Evolutionary conservation across 2,113 vertebrate species (phyloP).

Genomic region (Columbina picui): DNA sequence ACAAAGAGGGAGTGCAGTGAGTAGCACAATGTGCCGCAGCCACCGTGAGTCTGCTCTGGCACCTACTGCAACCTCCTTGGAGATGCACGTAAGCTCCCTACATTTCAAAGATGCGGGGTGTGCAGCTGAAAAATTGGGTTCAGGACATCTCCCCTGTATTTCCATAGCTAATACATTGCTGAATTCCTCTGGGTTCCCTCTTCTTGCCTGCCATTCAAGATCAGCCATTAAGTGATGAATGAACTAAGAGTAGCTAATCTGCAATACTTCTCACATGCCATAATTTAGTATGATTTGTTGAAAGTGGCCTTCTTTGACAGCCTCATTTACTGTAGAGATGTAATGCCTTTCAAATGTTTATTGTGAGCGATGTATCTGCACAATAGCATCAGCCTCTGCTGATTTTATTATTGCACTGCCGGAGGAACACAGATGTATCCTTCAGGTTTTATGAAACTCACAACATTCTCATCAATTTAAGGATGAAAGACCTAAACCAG

Average conservation of each 20-base stretch:
- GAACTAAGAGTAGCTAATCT: not conserved
- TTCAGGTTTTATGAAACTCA: slow-evolving; percentile 29
- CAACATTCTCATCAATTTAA: not conserved
- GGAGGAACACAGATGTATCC: not conserved
- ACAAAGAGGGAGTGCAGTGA: accelerated
- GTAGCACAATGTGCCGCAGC: accelerated
- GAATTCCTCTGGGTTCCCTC: not conserved
- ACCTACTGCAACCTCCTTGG: not conserved
- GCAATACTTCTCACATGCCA: not conserved
- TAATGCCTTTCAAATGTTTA: slow-evolving; percentile 26
- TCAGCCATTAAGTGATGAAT: accelerated
- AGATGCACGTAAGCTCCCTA: not conserved
- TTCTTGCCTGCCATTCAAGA: not conserved
- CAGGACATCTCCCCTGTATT: not conserved
- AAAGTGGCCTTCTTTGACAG: slow-evolving; percentile 11
- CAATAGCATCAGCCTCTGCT: not conserved
- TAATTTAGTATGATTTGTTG: slow-evolving; percentile 24
- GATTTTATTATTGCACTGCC: not conserved
- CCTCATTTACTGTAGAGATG: not conserved
- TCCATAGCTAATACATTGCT: not conserved
- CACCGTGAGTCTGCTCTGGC: not conserved
- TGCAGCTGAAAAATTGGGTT: not conserved
- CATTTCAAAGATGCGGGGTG: not conserved
- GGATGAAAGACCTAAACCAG: slow-evolving; percentile 8
- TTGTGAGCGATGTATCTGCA: not conserved